Evolutionary conservation across 1,140 invertebrate genomes (phyloP), one percentile per base, ranked within the genome.

Genomic region (Drosophila ohnishii): DNA sequence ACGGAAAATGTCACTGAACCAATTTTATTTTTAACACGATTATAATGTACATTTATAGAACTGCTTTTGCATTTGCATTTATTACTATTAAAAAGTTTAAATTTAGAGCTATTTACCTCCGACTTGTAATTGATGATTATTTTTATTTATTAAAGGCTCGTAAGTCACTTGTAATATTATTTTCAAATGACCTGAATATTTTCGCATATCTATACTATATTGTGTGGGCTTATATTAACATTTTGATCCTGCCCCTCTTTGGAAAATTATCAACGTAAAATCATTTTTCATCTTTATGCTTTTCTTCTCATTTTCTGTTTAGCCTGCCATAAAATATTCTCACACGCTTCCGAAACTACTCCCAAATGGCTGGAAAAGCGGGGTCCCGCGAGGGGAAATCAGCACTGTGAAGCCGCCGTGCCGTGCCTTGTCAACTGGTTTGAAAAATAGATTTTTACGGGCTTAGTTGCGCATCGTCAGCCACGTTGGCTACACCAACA

Each of bases 371-470:
- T 64, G 48, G 34, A 75, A 50, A 75, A 28, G 61, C 40, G 61
- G 71, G 34, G 25, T 13, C 51, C 32, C 35, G 35, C 7, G 45
- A 58, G 53, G 51, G 70, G n/a, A 75, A 75, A 70, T 58, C 51
- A 70, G 47, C 61, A 39, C 60, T 19, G 53, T 59, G 67, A 48
- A 48, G 47, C 48, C 48, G 48, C 48, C 30, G 45, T n/a, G 67
- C 55, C 69, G 56, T 50, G 82, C 83, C 84, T 87, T 87, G 83
- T 87, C 84, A 88, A 87, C 83, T 83, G 84, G 83, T 80, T 87
- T 87, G 84, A 87, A 88, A 87, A 87, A 87, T 87, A 87, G 80
- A 87, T 87, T 87, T 87, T 86, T 88, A 87, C 83, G 84, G 83
- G 82, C 82, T 86, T 86, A 86, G 82, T 87, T 86, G 83, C 83